These are phyloP conservation scores for Palaemon carinicauda DNA, from an alignment of 1,140 invertebrate species.

Conservation along the genomic window DNA sequence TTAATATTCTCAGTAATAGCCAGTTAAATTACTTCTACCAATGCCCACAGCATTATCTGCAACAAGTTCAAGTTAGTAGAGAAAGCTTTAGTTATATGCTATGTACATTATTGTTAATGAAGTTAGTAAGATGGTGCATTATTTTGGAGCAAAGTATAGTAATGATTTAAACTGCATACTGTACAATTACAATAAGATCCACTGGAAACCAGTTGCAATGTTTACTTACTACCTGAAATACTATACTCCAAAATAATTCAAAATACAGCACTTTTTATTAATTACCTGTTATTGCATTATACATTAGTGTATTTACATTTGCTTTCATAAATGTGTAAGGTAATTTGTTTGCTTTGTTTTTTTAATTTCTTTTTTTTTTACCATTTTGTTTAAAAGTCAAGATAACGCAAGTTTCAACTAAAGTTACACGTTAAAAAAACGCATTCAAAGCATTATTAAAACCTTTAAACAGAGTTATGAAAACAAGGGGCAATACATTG, in stretches of 20 bases:
- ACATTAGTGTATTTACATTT: slow-evolving; percentile 6
- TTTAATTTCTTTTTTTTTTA: too few relatives aligned
- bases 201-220: too few relatives aligned
- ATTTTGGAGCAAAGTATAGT: too few relatives aligned
- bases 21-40: not conserved
- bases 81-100: not conserved
- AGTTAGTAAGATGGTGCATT: not conserved
- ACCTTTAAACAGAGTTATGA: not conserved
- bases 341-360: too few relatives aligned
- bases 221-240: not conserved
- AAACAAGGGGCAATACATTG: not conserved
- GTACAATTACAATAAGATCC: too few relatives aligned
- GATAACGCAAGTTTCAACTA: too few relatives aligned
- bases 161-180: too few relatives aligned
- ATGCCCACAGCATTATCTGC: not conserved
- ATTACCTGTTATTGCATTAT: not conserved
- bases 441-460: not conserved
- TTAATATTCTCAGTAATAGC: not conserved
- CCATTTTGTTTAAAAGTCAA: too few relatives aligned
- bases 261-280: not conserved
- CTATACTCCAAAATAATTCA: slow-evolving; percentile 1
- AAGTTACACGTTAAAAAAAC: too few relatives aligned
- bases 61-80: slow-evolving; percentile 18
- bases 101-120: not conserved
- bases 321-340: not conserved